These are phyloP conservation scores for Characodon lateralis DNA, from an alignment of 2,797 vertebrate species.

Conservation along the genomic window DNA sequence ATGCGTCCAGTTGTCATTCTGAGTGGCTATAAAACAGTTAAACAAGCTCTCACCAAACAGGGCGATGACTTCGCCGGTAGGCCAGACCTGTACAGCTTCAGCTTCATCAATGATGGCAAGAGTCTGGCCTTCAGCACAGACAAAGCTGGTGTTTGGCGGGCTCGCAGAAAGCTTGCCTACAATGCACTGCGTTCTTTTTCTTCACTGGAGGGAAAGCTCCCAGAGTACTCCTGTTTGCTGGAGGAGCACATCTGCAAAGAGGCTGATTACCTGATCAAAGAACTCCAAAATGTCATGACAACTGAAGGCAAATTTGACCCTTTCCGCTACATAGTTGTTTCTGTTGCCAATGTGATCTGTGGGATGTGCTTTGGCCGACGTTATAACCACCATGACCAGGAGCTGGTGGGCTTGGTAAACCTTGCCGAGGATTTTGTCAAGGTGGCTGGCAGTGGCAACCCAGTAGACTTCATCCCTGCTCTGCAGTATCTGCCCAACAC, in stretches of 20 bases:
- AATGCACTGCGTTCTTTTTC: constrained; percentile 88
- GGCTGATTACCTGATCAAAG: constrained; percentile 76
- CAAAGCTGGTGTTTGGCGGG: constrained; percentile 84
- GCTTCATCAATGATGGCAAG: constrained; percentile 72
- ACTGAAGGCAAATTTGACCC: constrained; percentile 82
- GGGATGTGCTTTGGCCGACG: constrained; percentile 91
- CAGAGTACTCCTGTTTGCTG: constrained; percentile 82
- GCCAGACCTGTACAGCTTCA: constrained; percentile 85
- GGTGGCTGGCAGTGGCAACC: constrained; percentile 80
- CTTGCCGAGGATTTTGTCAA: constrained; percentile 84
- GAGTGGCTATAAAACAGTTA: constrained; percentile 82
- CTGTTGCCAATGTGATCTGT: constrained; percentile 90
- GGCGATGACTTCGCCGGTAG: constrained; percentile 89
- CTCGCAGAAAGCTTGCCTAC: constrained; percentile 86
- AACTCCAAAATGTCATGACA: constrained; percentile 79
- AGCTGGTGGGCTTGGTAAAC: constrained; percentile 83
- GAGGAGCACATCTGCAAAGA: constrained; percentile 91
- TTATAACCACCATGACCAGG: constrained; percentile 84
- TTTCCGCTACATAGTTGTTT: constrained; percentile 83
- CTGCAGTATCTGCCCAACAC: constrained; percentile 86
- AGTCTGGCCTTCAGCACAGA: constrained; percentile 87
- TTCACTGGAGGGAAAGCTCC: constrained; percentile 67
- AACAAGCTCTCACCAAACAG: constrained; percentile 88
- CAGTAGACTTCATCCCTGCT: constrained; percentile 88
- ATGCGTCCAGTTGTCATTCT: constrained; percentile 88